A percentile compares a stretch with the other conserved stretches of the same genome.
Evolutionary conservation across 2,113 vertebrate species (phyloP).

Genomic region (Lonchura striata): DNA sequence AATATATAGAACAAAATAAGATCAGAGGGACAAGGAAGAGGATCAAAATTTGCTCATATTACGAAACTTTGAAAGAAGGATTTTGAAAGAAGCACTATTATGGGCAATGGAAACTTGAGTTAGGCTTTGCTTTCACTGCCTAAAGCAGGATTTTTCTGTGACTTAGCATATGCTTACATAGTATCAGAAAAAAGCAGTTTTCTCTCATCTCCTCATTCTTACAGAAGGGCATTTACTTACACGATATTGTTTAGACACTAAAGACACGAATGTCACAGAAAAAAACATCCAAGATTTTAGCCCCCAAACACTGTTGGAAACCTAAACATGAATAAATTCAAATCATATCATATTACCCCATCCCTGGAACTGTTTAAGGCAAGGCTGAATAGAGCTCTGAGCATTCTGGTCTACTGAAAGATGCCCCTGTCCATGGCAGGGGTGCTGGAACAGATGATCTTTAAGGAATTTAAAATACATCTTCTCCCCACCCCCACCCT

Average conservation of each 20-base stretch:
- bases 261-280: not conserved
- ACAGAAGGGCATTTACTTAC: not conserved
- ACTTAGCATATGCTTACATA: not conserved
- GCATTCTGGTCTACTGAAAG: not conserved
- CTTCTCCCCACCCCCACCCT: accelerated
- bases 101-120: not conserved
- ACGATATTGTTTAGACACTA: not conserved
- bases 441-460: not conserved
- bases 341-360: not conserved
- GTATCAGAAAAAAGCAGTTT: not conserved
- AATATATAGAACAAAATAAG: not conserved
- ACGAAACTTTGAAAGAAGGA: not conserved
- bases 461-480: not conserved
- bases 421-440: not conserved
- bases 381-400: not conserved
- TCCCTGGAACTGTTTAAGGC: not conserved
- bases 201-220: not conserved
- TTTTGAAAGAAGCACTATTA: not conserved
- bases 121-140: not conserved
- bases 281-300: not conserved
- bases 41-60: not conserved
- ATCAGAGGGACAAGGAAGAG: not conserved
- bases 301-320: not conserved
- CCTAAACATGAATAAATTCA: not conserved
- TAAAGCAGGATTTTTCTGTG: not conserved